Evolutionary conservation across 2,888 invertebrate species (phyloP).

Genomic region (Digitonthophagus gazella): DNA sequence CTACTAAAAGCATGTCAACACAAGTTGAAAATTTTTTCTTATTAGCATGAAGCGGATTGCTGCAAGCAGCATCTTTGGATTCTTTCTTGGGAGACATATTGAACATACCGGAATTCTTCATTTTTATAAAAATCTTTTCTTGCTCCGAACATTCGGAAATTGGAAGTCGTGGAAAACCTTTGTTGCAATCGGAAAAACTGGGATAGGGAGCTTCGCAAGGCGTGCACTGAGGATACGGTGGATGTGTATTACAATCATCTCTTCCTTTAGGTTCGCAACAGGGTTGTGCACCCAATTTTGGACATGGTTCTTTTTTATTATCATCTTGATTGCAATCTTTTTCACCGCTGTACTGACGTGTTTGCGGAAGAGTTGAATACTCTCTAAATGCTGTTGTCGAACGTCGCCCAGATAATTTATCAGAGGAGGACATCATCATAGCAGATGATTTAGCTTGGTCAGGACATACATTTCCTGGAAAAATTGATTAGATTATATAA

Average conservation of each 20-base stretch:
- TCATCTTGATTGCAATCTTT: neutral
- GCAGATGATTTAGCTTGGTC: no score
- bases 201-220: constrained; percentile 29
- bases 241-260: constrained; percentile 12
- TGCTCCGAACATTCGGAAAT: constrained; percentile 27
- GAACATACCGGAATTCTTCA: neutral
- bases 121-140: constrained; percentile 6
- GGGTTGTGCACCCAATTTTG: constrained; percentile 9
- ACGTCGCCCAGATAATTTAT: no score
- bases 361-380: neutral
- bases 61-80: no score
- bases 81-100: neutral
- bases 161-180: constrained; percentile 28
- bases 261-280: constrained; percentile 27
- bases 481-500: no score
- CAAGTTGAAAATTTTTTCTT: neutral
- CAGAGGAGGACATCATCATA: no score
- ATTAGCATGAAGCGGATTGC: no score
- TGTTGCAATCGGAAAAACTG: constrained; percentile 31
- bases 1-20: neutral
- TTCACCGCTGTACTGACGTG: neutral
- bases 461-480: no score
- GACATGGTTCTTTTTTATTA: neutral
- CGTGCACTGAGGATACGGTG: constrained; percentile 22
- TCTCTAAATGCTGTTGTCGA: no score